Evolutionary conservation across 2,888 invertebrate genomes (phyloP).

Genomic region (Diachrysia chrysitis): DNA sequence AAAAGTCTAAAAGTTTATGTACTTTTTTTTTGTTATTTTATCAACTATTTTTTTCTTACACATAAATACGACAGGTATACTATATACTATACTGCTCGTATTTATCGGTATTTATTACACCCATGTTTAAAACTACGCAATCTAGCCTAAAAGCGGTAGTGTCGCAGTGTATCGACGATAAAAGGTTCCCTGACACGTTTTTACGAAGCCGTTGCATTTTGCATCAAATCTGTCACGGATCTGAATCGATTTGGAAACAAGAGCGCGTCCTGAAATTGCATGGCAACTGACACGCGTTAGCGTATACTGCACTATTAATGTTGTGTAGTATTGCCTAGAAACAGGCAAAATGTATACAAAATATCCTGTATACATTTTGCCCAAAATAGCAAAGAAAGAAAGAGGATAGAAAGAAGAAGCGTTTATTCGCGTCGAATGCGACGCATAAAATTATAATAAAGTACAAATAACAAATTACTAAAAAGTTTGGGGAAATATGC

Average conservation of each 20-base stretch:
- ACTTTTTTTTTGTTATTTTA: too few relatives aligned
- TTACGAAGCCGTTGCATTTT: constrained; percentile 41
- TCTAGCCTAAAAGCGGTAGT: constrained; percentile 1
- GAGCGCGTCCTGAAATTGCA: constrained; percentile 33
- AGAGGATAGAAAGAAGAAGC: too few relatives aligned
- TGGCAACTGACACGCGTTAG: constrained; percentile 43
- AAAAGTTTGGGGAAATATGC: too few relatives aligned
- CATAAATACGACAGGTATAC: too few relatives aligned
- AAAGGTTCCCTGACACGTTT: constrained; percentile 29
- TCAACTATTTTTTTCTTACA: too few relatives aligned
- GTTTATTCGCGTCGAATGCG: too few relatives aligned
- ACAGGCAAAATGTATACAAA: not conserved
- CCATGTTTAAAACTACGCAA: not conserved
- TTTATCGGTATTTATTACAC: not conserved
- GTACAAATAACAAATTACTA: too few relatives aligned
- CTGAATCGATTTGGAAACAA: constrained; percentile 50
- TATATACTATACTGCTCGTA: too few relatives aligned
- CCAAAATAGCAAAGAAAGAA: too few relatives aligned
- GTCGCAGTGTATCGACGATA: constrained; percentile 9
- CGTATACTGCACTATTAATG: constrained; percentile 21
- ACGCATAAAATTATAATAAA: too few relatives aligned
- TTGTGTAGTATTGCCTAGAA: constrained; percentile 1
- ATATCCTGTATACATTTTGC: not conserved
- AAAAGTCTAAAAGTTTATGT: too few relatives aligned
- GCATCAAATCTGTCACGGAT: constrained; percentile 38